A percentile compares a stretch with the other conserved stretches of the same genome.
Evolutionary conservation across 2,797 vertebrate species (phyloP).

Genomic region (Pangasius mekongensis): DNA sequence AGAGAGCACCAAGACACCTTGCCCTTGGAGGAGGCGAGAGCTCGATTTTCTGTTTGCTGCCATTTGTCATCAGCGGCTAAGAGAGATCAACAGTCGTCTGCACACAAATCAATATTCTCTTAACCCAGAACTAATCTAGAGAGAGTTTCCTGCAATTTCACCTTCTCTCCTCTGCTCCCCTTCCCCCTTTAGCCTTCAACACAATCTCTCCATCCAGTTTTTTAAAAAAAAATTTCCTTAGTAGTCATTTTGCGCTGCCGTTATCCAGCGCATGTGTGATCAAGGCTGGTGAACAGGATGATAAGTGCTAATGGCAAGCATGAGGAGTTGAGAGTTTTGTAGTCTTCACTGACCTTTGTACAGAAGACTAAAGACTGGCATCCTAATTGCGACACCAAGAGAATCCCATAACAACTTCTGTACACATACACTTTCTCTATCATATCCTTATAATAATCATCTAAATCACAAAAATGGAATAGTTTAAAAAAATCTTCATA

Average conservation of each 20-base stretch:
- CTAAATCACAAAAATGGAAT: neutral
- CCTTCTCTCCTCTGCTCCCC: slow-evolving; percentile 79
- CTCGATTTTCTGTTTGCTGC: slow-evolving; percentile 91
- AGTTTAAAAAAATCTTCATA: neutral
- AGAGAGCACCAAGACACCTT: slow-evolving; percentile 71
- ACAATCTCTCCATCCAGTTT: slow-evolving; percentile 62
- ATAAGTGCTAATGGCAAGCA: slow-evolving; percentile 87
- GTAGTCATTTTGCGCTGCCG: slow-evolving; percentile 83
- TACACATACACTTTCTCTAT: neutral
- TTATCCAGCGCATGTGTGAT: neutral
- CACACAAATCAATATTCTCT: slow-evolving; percentile 98
- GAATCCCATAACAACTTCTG: neutral
- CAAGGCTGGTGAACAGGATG: slow-evolving; percentile 82
- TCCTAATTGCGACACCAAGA: neutral
- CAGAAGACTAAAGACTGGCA: slow-evolving; percentile 11
- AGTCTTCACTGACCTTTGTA: slow-evolving; percentile 9
- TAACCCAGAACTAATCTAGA: slow-evolving; percentile 93
- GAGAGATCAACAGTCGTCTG: slow-evolving; percentile 98
- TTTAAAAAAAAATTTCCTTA: slow-evolving; percentile 67
- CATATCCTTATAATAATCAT: neutral
- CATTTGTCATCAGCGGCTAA: slow-evolving; percentile 94
- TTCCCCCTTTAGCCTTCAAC: slow-evolving; percentile 68
- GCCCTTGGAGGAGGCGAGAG: slow-evolving; percentile 83
- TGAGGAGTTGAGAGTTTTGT: slow-evolving; percentile 67
- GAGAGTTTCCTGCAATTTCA: slow-evolving; percentile 89